These are phyloP conservation scores for Eleginops maclovinus DNA, from an alignment of 2,113 vertebrate species.

Conservation along the genomic window DNA sequence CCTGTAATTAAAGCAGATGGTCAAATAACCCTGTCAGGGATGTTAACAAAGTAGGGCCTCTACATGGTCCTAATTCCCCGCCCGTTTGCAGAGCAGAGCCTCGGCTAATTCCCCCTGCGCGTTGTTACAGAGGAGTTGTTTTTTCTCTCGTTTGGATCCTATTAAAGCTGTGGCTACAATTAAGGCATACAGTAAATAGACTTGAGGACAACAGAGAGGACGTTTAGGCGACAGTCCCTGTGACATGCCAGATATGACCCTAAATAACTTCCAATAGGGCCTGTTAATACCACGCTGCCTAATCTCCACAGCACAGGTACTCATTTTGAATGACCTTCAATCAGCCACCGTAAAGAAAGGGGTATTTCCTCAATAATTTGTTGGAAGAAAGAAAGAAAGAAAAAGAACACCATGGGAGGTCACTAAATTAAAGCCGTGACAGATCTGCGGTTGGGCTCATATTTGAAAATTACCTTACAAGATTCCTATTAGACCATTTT, in stretches of 20 bases:
- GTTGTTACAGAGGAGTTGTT: constrained; percentile 66
- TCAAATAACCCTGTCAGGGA: constrained; percentile 77
- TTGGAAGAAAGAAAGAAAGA: constrained; percentile 19
- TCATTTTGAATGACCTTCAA: constrained; percentile 61
- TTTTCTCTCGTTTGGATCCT: constrained; percentile 57
- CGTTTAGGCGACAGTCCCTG: constrained; percentile 44
- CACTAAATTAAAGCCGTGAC: constrained; percentile 62
- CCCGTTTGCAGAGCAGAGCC: constrained; percentile 64
- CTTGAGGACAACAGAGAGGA: constrained; percentile 50
- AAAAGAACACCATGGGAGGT: constrained; percentile 60
- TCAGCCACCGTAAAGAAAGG: constrained; percentile 41
- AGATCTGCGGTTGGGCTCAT: constrained; percentile 56
- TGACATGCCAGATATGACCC: constrained; percentile 63
- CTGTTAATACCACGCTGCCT: constrained; percentile 46
- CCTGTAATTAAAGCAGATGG: constrained; percentile 85
- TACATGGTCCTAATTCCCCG: constrained; percentile 69
- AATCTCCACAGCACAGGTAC: constrained; percentile 65
- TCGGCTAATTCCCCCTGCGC: constrained; percentile 64
- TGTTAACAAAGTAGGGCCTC: constrained; percentile 71
- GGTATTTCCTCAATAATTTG: constrained; percentile 27
- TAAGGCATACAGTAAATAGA: constrained; percentile 61
- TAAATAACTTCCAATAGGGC: constrained; percentile 65
- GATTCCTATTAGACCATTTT: constrained; percentile 53
- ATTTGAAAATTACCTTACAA: constrained; percentile 58
- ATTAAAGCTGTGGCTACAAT: constrained; percentile 73